Evolutionary conservation across 2,797 vertebrate species (phyloP).

Genomic region (Melopsittacus undulatus): DNA sequence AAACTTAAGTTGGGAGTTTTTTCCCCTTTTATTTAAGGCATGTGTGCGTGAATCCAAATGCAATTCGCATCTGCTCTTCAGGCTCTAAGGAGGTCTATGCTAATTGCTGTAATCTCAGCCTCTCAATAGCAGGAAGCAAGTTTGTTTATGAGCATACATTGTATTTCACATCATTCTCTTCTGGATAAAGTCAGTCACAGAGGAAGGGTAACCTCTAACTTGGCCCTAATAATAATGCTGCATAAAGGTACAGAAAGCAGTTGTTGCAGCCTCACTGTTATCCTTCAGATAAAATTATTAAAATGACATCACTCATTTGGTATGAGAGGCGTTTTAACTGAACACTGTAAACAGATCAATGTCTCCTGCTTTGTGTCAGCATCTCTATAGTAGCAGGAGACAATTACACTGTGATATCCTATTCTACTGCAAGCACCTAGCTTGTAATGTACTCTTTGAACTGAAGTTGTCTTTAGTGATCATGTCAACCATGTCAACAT

Average conservation of each 20-base stretch:
- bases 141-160: not conserved
- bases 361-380: not conserved
- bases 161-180: not conserved
- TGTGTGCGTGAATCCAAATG: not conserved
- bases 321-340: not conserved
- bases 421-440: not conserved
- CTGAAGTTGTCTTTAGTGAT: not conserved
- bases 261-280: not conserved
- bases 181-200: not conserved
- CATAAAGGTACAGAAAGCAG: not conserved
- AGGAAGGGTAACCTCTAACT: not conserved
- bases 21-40: not conserved
- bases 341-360: conserved; percentile 31
- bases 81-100: not conserved
- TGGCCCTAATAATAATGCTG: not conserved
- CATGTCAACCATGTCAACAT: not conserved
- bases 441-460: not conserved
- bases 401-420: not conserved
- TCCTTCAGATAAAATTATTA: not conserved
- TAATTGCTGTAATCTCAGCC: not conserved
- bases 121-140: not conserved
- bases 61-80: not conserved
- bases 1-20: not conserved
- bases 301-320: not conserved
- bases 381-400: conserved; percentile 25